A percentile compares a stretch with the other conserved stretches of the same genome.
phyloP scores from a whole-genome alignment of 2,797 vertebrate genomes.

The Phylloscopus collybita region DNA sequence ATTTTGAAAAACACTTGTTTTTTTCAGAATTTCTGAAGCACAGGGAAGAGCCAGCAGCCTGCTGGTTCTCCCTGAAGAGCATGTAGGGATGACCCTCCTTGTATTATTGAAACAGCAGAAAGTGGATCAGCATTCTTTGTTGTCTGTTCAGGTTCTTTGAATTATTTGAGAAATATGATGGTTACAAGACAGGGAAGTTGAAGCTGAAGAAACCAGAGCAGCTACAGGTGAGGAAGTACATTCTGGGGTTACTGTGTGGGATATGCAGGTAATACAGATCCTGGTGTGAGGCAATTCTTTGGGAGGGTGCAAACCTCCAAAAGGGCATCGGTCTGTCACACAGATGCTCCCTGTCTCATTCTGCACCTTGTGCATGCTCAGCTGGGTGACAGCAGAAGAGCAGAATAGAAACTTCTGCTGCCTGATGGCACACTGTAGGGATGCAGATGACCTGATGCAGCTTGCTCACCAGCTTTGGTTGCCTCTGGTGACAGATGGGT shows the following conservation, averaged over 20 bases:
- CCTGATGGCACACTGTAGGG: neutral
- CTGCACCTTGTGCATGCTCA: fast-evolving
- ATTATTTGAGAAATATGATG: constrained; percentile 95
- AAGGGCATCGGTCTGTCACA: neutral
- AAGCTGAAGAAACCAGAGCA: constrained; percentile 98
- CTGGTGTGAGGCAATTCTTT: neutral
- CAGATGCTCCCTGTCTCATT: neutral
- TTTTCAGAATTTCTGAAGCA: neutral
- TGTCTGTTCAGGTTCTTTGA: constrained; percentile 89
- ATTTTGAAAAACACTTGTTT: neutral
- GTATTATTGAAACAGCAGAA: neutral
- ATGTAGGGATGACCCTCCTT: neutral
- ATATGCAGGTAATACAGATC: neutral
- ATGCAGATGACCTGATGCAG: neutral
- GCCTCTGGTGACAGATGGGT: neutral
- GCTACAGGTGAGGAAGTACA: constrained; percentile 86
- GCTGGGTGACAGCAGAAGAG: neutral
- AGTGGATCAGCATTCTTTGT: neutral
- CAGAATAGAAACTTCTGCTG: neutral
- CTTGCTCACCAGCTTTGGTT: neutral
- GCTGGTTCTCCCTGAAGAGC: neutral
- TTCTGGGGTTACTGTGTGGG: neutral
- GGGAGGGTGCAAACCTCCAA: neutral
- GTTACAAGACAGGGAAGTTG: constrained; percentile 96
- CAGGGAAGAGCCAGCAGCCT: neutral